Conservation (phyloP, 2,113 vertebrate species). For the Lophotis ruficrista region DNA sequence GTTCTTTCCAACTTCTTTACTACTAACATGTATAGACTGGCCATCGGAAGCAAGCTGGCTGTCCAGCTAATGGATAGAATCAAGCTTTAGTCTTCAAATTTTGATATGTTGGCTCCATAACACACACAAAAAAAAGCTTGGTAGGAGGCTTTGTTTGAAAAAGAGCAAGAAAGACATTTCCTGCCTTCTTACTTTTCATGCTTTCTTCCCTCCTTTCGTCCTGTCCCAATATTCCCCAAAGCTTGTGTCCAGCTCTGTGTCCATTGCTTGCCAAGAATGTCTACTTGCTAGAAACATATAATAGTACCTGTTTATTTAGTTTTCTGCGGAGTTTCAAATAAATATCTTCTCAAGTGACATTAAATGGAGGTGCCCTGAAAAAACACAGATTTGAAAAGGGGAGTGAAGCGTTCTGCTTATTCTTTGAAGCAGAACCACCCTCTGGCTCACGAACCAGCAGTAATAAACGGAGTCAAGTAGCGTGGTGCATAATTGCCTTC, state of each 20-base stretch:
- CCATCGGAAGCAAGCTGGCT: neutral
- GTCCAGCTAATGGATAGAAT: neutral
- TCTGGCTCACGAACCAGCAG: neutral
- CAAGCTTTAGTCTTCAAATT: neutral
- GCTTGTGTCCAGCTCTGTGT: neutral
- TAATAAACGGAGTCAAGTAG: neutral
- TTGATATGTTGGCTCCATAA: neutral
- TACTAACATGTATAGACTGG: neutral
- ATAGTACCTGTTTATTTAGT: neutral
- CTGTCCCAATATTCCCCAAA: neutral
- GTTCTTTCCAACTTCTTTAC: neutral
- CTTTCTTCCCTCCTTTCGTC: neutral
- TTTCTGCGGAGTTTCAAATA: neutral
- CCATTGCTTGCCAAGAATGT: neutral
- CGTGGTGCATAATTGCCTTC: neutral
- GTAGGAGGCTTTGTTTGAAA: neutral
- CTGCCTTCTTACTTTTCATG: neutral
- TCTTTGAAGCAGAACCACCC: slow-evolving; percentile 45
- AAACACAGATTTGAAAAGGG: neutral
- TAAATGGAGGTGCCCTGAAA: neutral
- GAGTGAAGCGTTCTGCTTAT: neutral
- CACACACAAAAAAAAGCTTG: neutral
- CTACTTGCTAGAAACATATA: neutral
- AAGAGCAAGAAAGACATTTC: neutral
- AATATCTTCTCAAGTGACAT: neutral